Percentiles rank a stretch among this genome's conserved stretches.
phyloP scores from a whole-genome alignment of 2,888 invertebrate species.

The Cerastis leucographa region DNA sequence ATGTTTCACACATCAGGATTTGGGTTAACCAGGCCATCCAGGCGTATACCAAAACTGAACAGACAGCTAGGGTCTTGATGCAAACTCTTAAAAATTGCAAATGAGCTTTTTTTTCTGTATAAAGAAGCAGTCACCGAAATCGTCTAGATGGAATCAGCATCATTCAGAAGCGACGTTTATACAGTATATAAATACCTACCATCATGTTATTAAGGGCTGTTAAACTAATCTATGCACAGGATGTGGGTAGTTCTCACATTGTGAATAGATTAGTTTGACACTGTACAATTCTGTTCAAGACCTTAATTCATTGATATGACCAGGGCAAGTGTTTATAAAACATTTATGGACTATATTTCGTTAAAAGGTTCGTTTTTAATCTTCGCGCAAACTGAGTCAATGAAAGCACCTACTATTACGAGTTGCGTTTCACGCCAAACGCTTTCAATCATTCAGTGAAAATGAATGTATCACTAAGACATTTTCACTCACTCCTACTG shows the following conservation, averaged over 20 bases:
- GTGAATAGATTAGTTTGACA: constrained; percentile 6
- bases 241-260: too few relatives aligned
- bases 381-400: background rate
- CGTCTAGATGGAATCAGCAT: background rate
- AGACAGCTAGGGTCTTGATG: background rate
- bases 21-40: background rate
- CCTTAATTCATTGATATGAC: background rate
- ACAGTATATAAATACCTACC: background rate
- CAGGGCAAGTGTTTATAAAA: background rate
- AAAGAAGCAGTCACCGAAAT: background rate
- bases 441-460: background rate
- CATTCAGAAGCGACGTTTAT: background rate
- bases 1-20: background rate
- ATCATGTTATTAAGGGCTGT: background rate
- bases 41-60: background rate
- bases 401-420: constrained; percentile 2
- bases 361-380: background rate
- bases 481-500: background rate
- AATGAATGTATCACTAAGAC: background rate
- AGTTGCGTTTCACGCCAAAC: constrained; percentile 4
- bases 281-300: background rate
- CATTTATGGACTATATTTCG: background rate
- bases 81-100: background rate
- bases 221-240: too few relatives aligned
- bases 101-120: background rate